These are phyloP conservation scores for Mergus octosetaceus DNA, from an alignment of 2,797 vertebrate species.

Conservation along the genomic window DNA sequence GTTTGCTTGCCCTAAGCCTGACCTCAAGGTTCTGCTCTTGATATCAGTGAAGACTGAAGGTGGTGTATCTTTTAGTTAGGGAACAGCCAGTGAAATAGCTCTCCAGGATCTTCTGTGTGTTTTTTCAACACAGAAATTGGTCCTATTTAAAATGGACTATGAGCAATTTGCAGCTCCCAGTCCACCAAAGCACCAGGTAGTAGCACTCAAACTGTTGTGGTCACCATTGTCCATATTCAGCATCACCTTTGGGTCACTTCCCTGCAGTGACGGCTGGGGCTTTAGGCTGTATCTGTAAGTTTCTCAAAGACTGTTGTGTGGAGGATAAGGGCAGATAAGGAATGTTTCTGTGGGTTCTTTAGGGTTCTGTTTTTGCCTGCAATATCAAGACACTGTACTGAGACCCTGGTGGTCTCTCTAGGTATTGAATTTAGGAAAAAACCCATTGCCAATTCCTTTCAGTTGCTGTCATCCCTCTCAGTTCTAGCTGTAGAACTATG, in stretches of 20 bases:
- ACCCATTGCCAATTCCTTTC: background rate
- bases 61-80: background rate
- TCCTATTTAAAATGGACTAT: background rate
- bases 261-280: background rate
- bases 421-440: background rate
- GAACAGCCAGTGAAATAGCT: background rate
- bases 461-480: background rate
- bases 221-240: background rate
- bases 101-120: background rate
- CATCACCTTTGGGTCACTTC: background rate
- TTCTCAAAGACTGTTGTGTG: background rate
- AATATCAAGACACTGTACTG: background rate
- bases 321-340: background rate
- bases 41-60: background rate
- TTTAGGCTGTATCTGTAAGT: fast-evolving
- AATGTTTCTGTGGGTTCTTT: background rate
- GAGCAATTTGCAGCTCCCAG: background rate
- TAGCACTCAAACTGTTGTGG: background rate
- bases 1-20: background rate
- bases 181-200: background rate
- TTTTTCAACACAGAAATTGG: background rate
- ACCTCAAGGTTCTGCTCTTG: background rate
- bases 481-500: background rate
- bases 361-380: background rate
- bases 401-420: background rate